These are phyloP conservation scores for Ephestia elutella DNA, from an alignment of 1,140 invertebrate genomes.

Conservation along the genomic window DNA sequence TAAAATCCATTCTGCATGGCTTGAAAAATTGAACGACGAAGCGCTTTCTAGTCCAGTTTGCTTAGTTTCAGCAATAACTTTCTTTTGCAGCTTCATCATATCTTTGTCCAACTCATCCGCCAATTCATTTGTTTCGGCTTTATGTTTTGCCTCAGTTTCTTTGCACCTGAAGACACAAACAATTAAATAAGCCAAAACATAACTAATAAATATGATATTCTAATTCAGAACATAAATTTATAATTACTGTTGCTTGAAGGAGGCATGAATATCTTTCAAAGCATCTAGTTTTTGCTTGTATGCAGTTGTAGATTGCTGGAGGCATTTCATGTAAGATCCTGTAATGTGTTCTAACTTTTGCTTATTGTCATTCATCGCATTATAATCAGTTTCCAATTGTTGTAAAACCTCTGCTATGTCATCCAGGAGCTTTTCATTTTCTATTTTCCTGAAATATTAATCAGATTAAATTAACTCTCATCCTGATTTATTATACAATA, in stretches of 20 bases:
- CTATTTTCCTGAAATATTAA: slow-evolving; percentile 38
- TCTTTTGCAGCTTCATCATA: slow-evolving; percentile 48
- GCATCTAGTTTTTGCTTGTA: slow-evolving; percentile 50
- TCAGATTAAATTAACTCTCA: neutral
- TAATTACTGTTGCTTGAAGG: slow-evolving; percentile 52
- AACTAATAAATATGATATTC: neutral
- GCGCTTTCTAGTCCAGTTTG: slow-evolving; percentile 42
- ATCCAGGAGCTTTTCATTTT: slow-evolving; percentile 43
- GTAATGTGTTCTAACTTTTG: slow-evolving; percentile 54
- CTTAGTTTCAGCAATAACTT: slow-evolving; percentile 53
- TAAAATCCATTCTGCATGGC: slow-evolving; percentile 56
- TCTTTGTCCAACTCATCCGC: slow-evolving; percentile 47
- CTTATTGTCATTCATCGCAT: slow-evolving; percentile 51
- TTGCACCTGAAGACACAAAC: slow-evolving; percentile 36
- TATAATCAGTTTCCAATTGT: slow-evolving; percentile 46
- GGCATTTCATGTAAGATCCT: slow-evolving; percentile 48
- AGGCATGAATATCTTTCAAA: slow-evolving; percentile 43
- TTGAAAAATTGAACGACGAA: slow-evolving; percentile 45
- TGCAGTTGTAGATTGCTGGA: slow-evolving; percentile 44
- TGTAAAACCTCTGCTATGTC: slow-evolving; percentile 39
- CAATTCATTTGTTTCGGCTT: slow-evolving; percentile 41
- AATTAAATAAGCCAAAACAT: slow-evolving; percentile 1
- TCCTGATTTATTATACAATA: neutral
- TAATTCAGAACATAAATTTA: slow-evolving; percentile 12
- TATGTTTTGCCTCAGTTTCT: slow-evolving; percentile 42